Base-by-base conservation (phyloP, 2,888 invertebrate genomes). In the Tuberolachnus salignus region DNA sequence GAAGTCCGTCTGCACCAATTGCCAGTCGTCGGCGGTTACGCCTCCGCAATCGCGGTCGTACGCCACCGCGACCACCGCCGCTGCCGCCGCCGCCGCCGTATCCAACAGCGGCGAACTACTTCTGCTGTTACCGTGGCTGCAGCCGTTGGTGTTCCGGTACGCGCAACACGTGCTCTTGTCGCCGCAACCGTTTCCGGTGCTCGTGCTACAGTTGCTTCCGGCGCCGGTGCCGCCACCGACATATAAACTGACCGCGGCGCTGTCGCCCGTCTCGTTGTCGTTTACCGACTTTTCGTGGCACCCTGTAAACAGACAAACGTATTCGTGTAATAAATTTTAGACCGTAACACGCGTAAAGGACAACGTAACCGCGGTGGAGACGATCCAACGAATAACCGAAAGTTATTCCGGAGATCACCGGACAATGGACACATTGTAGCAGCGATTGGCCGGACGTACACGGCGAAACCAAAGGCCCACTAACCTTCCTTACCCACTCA, bases 281-380 rank as follows among this genome's bases (percentile, higher is more conserved):
- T 59, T n/a, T 9, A 10, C 14, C 3, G 78, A 34, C 23, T 69
- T 69, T 42, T 69, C 78, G 16, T 78, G 69, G 9, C 78, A 78
- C 59, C 78, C 78, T 78, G 26, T 23, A 14, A 4, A 34, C 3
- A 34, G 34, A 34, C 34, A 34, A 34, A 34, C n/a, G n/a, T n/a
- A n/a, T n/a, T n/a, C n/a, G n/a, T n/a, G n/a, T n/a, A n/a, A n/a
- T n/a, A n/a, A n/a, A n/a, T n/a, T n/a, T n/a, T n/a, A n/a, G n/a
- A n/a, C n/a, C n/a, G n/a, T n/a, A n/a, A n/a, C n/a, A n/a, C n/a
- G n/a, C n/a, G n/a, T n/a, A n/a, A n/a, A n/a, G n/a, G n/a, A n/a
- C n/a, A n/a, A n/a, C n/a, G n/a, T n/a, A n/a, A n/a, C n/a, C n/a
- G n/a, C n/a, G n/a, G n/a, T n/a, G n/a, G n/a, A n/a, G n/a, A n/a